Percentiles rank a stretch among this genome's conserved stretches.
These are phyloP conservation scores for Corvus hawaiiensis DNA, from an alignment of 2,113 vertebrate genomes.

Conservation along the genomic window DNA sequence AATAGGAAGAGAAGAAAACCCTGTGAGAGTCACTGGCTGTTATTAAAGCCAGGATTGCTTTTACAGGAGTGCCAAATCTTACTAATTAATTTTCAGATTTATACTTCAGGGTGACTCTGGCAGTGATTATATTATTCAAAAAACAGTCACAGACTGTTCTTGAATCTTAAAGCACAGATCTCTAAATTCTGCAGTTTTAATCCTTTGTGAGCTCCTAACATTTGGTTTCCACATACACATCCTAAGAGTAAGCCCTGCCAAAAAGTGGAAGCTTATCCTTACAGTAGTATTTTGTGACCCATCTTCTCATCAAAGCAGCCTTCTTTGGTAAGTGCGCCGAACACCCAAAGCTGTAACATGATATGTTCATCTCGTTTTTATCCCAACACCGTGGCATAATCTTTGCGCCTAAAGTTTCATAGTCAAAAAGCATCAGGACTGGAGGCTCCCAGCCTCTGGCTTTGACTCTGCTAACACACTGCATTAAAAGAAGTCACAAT, in stretches of 20 bases:
- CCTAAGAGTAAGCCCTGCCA: background rate
- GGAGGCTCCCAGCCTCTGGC: background rate
- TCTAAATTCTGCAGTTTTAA: background rate
- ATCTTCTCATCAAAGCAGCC: background rate
- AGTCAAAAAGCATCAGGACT: background rate
- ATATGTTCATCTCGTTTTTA: background rate
- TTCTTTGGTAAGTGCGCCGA: background rate
- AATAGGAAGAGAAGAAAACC: constrained; percentile 5
- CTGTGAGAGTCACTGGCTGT: background rate
- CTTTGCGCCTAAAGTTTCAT: background rate
- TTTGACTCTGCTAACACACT: background rate
- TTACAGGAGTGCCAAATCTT: constrained; percentile 7
- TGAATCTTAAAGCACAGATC: background rate
- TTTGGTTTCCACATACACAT: background rate
- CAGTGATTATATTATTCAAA: background rate
- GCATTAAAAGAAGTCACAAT: background rate
- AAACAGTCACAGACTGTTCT: background rate
- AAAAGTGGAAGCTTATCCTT: background rate
- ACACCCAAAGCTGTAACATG: background rate
- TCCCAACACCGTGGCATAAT: background rate
- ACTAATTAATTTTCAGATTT: constrained; percentile 42
- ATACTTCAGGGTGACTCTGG: background rate
- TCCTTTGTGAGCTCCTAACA: background rate
- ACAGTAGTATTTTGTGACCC: background rate
- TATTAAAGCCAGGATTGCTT: background rate